Base-by-base conservation (phyloP, 2,797 vertebrate genomes). In the Borostomias antarcticus region DNA sequence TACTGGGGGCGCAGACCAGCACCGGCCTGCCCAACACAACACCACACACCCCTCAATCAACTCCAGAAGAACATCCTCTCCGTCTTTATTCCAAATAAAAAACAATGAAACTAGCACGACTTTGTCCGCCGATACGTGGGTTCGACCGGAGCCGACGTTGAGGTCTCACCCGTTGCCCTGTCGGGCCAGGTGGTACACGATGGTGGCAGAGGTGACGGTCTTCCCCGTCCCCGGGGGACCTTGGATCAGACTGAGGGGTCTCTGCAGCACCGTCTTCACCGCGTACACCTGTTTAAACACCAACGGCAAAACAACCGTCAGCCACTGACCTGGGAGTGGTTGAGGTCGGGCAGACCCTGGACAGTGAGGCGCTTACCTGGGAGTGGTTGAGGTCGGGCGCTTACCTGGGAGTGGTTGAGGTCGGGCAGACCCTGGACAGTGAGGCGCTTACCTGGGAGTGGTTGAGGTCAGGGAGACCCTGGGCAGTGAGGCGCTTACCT, bases 181-280 rank as follows among this genome's bases (percentile, higher is more conserved):
- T 58, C 97, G 93, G 5, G 98, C 97, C 83, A 99, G 91, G 77
- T 99, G 98, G 79, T 98, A 99, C 40, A 99, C 98, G 0, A 99
- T 97, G 21, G 98, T 99, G 68, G 98, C 98, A 0, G 98, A 99
- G 1, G 98, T 99, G 78, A 99, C 98, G 0, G 98, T 99, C 75
- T 99, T 99, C 15, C 97, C 98, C 0, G 98, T 98, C 59, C 98
- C 98, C 2, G 98, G 96, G 0, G 98, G 97, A 5, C 97, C 98
- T 87, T 99, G 98, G 84, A 99, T 99, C 58, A 99, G 95, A 88
- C 98, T 99, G 76, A 99, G 91, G 0, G 98, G 98, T 68, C 97
- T 93, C 82, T 99, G 98, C 66, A 99, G 90, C 67, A 98, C 98
- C 0, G 97, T 98, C 89, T 99, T 98, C 78, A 99, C 89, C 64